Base-by-base conservation (phyloP, 2,797 vertebrate species). In the Lepus townsendii region DNA sequence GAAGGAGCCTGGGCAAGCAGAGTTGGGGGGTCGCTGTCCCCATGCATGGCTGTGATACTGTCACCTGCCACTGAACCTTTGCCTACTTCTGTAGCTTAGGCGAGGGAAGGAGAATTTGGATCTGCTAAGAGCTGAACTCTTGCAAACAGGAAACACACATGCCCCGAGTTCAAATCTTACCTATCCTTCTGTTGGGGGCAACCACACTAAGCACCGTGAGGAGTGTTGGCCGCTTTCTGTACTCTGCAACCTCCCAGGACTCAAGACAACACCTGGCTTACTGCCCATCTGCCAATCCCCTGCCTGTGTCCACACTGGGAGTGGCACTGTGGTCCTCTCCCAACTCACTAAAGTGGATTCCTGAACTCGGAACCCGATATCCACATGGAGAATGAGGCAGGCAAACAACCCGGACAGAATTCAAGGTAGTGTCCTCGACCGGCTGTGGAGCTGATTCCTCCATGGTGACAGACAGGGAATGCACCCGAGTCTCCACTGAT, bases 391-490 rank as follows among this genome's bases (percentile, higher is more conserved):
- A 71, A 79, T 63, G 66, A 76, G n/a, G 27, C 32, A 26, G 85
- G 27, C 38, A 87, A 86, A 60, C 7, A 1, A 14, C 52, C n/a
- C 7, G 2, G 57, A 50, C 10, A 38, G 73, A 71, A 69, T 32
- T 86, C 62, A 42, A 30, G 27, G 73, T 78, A 57, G 78, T 16
- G 20, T 20, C 73, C 6, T 77, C 7, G 0, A 57, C 82, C 42
- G 42, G 69, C 47, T 52, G 10, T 27, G 72, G 83, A 79, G 72
- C 88, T 35, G 35, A 72, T 77, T 88, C 88, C 63, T 87, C 68
- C 50, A 73, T 1, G 11, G 22, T 90, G 89, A 96, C 76, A 79
- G 75, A 91, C 75, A 24, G 14, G 62, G 54, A 76, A 65, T 65
- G 68, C 60, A 50, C 68, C 47, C 69, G 84, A 83, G 71, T 38